phyloP scores from a whole-genome alignment of 2,113 vertebrate genomes.

The Pedetes capensis region DNA sequence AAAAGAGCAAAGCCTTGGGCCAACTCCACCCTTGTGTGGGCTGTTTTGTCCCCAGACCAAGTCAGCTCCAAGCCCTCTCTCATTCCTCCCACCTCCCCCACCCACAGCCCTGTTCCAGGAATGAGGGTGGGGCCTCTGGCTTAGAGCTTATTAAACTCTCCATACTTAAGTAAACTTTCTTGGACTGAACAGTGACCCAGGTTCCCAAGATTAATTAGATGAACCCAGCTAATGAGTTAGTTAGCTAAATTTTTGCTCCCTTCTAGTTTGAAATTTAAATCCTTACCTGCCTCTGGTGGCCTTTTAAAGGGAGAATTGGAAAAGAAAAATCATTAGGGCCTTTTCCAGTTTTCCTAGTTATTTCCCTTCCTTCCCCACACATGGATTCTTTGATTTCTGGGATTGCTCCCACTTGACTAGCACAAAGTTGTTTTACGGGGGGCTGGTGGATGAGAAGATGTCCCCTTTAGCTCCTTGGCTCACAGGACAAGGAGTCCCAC shows the following conservation, averaged over 20 bases:
- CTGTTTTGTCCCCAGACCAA: background rate
- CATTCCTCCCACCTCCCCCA: background rate
- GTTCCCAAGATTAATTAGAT: background rate
- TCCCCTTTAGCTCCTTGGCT: rapidly evolving
- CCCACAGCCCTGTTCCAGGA: background rate
- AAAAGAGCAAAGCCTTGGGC: background rate
- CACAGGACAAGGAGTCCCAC: background rate
- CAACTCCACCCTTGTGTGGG: background rate
- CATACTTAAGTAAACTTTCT: background rate
- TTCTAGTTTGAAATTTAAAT: background rate
- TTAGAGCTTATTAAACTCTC: background rate
- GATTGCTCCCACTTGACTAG: background rate
- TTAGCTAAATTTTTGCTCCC: background rate
- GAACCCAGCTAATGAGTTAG: background rate
- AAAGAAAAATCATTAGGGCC: background rate
- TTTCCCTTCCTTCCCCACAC: background rate
- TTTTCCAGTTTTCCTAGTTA: background rate
- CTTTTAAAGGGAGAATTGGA: background rate
- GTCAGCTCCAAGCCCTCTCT: background rate
- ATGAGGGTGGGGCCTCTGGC: background rate
- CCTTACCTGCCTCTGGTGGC: background rate
- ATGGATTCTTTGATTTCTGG: background rate
- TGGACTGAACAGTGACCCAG: background rate
- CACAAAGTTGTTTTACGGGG: background rate
- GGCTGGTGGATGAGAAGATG: background rate